phyloP scores from a whole-genome alignment of 2,797 vertebrate genomes.

The Alectoris magna region DNA sequence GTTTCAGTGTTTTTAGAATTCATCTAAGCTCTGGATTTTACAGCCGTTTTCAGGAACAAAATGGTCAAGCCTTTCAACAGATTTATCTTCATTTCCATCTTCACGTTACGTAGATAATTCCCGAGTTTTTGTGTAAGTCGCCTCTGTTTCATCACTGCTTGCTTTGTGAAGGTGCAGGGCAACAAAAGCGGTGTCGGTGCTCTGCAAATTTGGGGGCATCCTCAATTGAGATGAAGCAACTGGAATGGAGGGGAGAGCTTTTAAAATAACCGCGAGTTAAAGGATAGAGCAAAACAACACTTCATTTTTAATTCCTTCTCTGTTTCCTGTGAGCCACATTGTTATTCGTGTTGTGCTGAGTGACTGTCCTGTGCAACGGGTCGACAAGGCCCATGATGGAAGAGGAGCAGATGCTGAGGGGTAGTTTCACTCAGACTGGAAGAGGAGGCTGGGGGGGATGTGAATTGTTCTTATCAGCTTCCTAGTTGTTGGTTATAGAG shows the following conservation, averaged over 20 bases:
- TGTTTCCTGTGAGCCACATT: accelerated
- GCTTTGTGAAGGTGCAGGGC: not conserved
- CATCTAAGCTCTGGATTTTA: not conserved
- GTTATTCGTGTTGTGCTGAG: not conserved
- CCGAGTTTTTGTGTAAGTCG: not conserved
- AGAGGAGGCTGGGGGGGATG: not conserved
- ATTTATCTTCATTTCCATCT: not conserved
- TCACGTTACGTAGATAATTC: not conserved
- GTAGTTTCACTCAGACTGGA: not conserved
- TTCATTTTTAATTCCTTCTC: not conserved
- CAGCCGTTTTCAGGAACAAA: not conserved
- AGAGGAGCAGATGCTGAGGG: not conserved
- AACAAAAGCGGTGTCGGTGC: not conserved
- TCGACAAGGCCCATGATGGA: accelerated
- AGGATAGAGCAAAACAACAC: not conserved
- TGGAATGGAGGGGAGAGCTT: not conserved
- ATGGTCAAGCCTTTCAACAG: not conserved
- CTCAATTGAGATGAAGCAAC: accelerated
- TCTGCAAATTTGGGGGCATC: not conserved
- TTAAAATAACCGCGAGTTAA: not conserved
- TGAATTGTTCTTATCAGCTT: not conserved
- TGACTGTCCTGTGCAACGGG: not conserved
- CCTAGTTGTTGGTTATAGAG: not conserved
- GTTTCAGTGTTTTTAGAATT: not conserved
- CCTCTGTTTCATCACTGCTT: not conserved